Conservation (phyloP, 2,888 invertebrate species). For the Acronicta leporina region DNA sequence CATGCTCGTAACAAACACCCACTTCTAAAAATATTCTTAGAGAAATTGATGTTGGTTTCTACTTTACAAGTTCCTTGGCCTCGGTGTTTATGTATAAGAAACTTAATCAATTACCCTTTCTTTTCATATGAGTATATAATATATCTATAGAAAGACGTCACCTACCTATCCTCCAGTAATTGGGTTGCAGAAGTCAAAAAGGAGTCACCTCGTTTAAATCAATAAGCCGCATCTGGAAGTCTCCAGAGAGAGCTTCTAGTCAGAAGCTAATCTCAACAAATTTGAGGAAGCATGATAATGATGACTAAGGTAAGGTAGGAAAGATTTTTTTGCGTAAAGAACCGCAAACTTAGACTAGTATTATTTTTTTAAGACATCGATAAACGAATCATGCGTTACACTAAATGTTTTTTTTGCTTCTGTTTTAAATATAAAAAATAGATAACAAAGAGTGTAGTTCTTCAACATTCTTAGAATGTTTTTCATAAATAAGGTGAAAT, state of each 20-base stretch:
- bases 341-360: no score
- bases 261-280: constrained; percentile 19
- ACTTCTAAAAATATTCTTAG: neutral
- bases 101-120: neutral
- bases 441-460: no score
- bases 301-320: neutral
- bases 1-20: no score
- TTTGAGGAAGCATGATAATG: constrained; percentile 22
- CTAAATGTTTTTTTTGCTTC: no score
- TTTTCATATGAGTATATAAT: no score
- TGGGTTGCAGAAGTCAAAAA: constrained; percentile 44
- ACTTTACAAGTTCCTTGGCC: no score
- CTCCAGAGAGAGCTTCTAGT: no score
- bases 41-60: neutral
- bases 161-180: constrained; percentile 33
- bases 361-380: no score
- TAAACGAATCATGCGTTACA: no score
- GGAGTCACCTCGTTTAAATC: constrained; percentile 32
- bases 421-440: no score
- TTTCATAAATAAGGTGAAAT: neutral
- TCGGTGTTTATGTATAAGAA: neutral
- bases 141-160: no score
- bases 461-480: neutral
- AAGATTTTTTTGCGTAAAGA: neutral
- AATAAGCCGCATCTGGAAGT: constrained; percentile 46